Base-by-base conservation (phyloP, 2,113 vertebrate species). In the Oreochromis niloticus region DNA sequence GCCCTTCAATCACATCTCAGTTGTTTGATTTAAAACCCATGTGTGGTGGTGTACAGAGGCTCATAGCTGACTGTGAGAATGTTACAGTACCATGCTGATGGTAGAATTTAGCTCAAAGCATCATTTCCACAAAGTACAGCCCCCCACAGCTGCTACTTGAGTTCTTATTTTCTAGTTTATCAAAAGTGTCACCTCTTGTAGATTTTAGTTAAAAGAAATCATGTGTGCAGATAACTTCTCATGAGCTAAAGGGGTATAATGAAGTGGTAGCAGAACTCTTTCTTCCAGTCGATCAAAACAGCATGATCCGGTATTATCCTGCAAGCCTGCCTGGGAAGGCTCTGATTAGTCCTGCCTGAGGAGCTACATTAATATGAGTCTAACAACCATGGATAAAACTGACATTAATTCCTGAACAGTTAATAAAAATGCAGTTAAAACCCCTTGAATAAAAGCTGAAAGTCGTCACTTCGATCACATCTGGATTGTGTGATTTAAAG, bases 271-370 rank as follows among this genome's bases (percentile, higher is more conserved):
- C 80, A 91, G 86, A 83, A 85, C 57, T 87, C 82, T 50, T 46
- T 84, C 87, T 94, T 61, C 82, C 81, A 84, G 85, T 95, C 90
- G 89, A 95, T 94, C 93, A 93, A 85, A 84, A 87, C 87, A 59
- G 82, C 86, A 80, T 80, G 89, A 93, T 95, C 90, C 88, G 22
- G 80, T 54, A 91, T 95, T 92, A 94, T 92, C 92, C 84, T 6
- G 14, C 73, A 89, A 87, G 87, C 84, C 83, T 61, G 73, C 52
- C 88, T 80, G 61, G 87, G 87, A 90, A 88, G 89, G 78, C 83
- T 66, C 80, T 86, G 89, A 94, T 96, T 93, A 93, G 86, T 61
- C 90, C 88, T 92, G 91, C 93, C 91, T 88, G 88, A 92, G 85
- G 85, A 92, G 88, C 91, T 91, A 68, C 61, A 39, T n/a, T 68